Evolutionary conservation across 2,888 invertebrate species (phyloP), one percentile per base, ranked within the genome.

Genomic region (Electrophaes corylata): DNA sequence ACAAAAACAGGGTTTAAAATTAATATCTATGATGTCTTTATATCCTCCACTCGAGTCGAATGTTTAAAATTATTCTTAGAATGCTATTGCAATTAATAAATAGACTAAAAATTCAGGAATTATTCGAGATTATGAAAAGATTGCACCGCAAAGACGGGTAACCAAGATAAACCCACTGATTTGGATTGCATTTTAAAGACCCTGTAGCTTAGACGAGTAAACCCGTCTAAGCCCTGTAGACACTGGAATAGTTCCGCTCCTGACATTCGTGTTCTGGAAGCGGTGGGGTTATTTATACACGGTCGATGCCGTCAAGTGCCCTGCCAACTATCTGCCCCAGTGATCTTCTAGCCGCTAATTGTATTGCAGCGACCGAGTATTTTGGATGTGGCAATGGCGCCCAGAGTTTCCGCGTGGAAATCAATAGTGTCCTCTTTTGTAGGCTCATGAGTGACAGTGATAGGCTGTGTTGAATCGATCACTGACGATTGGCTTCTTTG

Each of bases 321-420:
- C 86, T 89, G 90, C 90, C 90, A 89, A 89, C 75, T 76, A 87
- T 86, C 77, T 79, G 84, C 66, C 84, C 86, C 79, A 88, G 76
- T 89, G 85, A 84, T 85, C 88, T 88, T 84, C 81, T 67, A 68
- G 49, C 48, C 55, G 43, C 49, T 50, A 33, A 45, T 33, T 56
- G 33, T 45, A 23, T 19, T 47, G 39, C 55, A 37, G 55, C 35
- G 20, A 20, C 12, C 16, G 26, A n/a, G 26, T 55, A 48, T 48
- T 49, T 49, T 16, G 37, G 56, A 56, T 44, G 46, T 45, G 47
- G 20, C 41, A 35, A 29, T 40, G 53, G 53, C 46, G 46, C 45
- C 23, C 18, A 4, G 14, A 12, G 41, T 37, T 53, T 53, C 46
- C 46, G 46, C 14, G 31, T 53, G 5, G 26, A 41, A 33, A 29